Evolutionary conservation across 2,888 invertebrate genomes (phyloP), one percentile per base, ranked within the genome.

Genomic region (Nomada ferruginata): DNA sequence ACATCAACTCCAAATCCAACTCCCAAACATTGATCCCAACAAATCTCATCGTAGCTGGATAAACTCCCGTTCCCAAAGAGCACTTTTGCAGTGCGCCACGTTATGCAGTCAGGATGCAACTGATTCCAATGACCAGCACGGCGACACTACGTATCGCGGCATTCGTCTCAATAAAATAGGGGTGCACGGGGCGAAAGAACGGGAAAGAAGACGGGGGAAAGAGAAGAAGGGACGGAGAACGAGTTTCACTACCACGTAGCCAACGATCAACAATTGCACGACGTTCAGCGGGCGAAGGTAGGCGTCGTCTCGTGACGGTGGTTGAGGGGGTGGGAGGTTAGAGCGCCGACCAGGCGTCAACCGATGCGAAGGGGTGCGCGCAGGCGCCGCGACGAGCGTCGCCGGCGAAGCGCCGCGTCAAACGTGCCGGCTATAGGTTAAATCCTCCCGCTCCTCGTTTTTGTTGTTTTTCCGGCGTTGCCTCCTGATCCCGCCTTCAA

Each of bases 401-500:
- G 90, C 79, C 89, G 88, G 77, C 89, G 89, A 89, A 89, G 87
- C 89, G 87, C 89, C 90, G 89, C 91, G 86, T 93, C 93, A 93
- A 93, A 93, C 93, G 92, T 93, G 91, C 90, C 91, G 90, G 91
- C 93, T 93, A 93, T 93, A 93, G 93, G 93, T 93, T 93, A 93
- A 93, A 93, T 93, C 93, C 93, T 93, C 90, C 90, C 89, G 85
- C 89, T 90, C 82, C 86, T 87, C 88, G 90, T 92, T 92, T 93
- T 93, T 92, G 90, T 92, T 91, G 92, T 92, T 92, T 92, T 92
- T 92, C 92, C 91, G 91, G 89, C 90, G 90, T 90, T 93, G 93
- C 92, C 93, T 93, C 93, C 93, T 93, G 93, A 93, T 93, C 93
- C 93, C 93, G 93, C 93, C 93, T 93, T 93, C 92, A 92, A 92